Evolutionary conservation across 2,888 invertebrate species (phyloP).

Genomic region (Trichacis sp.): DNA sequence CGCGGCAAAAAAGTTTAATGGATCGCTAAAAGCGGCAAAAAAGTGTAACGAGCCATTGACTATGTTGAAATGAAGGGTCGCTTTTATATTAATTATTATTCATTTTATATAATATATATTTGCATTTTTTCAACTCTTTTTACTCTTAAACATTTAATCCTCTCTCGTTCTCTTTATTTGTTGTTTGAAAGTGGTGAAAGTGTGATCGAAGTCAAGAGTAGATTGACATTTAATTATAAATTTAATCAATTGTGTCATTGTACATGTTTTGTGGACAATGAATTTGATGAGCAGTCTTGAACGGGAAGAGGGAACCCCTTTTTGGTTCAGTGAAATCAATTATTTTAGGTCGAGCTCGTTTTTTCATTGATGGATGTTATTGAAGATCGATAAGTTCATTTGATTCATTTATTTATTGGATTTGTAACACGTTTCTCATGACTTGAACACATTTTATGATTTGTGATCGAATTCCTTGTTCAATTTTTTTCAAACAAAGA

Average conservation of each 20-base stretch:
- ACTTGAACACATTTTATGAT: no score
- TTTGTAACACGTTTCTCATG: no score
- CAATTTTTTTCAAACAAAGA: no score
- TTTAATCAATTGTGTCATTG: constrained; percentile 39
- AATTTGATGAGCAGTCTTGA: constrained; percentile 43
- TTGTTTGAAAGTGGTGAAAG: no score
- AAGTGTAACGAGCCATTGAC: background rate
- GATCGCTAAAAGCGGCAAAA: background rate
- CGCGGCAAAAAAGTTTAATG: background rate
- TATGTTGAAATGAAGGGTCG: constrained; percentile 33
- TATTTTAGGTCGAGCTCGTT: background rate
- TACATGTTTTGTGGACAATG: no score
- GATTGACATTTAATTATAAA: constrained; percentile 53
- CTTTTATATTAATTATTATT: constrained; percentile 23
- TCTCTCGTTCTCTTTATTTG: background rate
- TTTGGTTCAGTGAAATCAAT: constrained; percentile 22
- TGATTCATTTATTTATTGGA: no score
- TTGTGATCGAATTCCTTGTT: no score
- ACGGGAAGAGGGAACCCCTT: constrained; percentile 33
- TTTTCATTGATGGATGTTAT: background rate
- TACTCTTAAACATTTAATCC: constrained; percentile 6
- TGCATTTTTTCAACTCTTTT: constrained; percentile 1
- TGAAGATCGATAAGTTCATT: no score
- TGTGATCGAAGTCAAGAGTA: constrained; percentile 42
- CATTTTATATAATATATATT: constrained; percentile 12